Percentiles rank a stretch among this genome's conserved stretches.
phyloP scores from a whole-genome alignment of 1,140 invertebrate genomes.

The Drosophila burlai region DNA sequence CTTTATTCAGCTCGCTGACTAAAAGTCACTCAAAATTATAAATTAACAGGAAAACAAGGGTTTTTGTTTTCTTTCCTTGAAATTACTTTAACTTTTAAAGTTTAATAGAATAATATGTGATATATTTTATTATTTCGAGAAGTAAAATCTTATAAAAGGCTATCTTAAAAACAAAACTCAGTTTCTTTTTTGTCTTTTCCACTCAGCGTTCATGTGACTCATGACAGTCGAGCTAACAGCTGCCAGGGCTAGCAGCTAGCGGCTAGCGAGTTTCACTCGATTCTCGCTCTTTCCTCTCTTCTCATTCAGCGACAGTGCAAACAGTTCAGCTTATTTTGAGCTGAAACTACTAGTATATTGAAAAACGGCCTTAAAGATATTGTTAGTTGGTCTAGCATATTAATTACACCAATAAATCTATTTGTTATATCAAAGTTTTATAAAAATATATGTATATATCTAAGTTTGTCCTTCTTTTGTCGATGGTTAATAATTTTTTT shows the following conservation, averaged over 20 bases:
- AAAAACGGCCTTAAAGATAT: neutral
- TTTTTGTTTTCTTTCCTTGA: neutral
- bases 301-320: conserved; percentile 2
- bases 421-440: no score
- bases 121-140: neutral
- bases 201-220: conserved; percentile 44
- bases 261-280: conserved; percentile 39
- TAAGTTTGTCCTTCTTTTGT: no score
- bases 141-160: neutral
- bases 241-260: conserved; percentile 51
- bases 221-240: conserved; percentile 31
- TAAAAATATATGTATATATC: no score
- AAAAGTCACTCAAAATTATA: conserved; percentile 24
- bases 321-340: neutral
- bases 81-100: neutral
- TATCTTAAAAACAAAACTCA: neutral
- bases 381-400: no score
- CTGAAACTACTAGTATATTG: neutral
- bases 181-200: conserved; percentile 22
- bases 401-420: no score
- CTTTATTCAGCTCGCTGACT: conserved; percentile 44
- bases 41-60: conserved; percentile 12
- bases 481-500: no score
- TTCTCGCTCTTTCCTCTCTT: conserved; percentile 25
- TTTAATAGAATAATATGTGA: rapidly evolving